These are phyloP conservation scores for Agrochola lota DNA, from an alignment of 2,888 invertebrate species.

Conservation along the genomic window DNA sequence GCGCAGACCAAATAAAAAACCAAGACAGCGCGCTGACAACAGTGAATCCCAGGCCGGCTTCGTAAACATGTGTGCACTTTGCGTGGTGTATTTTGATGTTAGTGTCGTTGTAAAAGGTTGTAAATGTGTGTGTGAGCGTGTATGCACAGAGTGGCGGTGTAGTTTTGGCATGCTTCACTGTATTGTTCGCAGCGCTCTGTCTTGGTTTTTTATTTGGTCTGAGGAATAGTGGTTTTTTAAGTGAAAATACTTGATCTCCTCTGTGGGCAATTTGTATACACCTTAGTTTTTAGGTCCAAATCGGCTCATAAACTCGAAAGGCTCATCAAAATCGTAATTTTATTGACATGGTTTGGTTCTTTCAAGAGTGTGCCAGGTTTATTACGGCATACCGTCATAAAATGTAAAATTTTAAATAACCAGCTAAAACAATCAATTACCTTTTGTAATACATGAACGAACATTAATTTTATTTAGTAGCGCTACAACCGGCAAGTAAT, in stretches of 20 bases:
- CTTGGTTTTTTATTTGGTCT: too few species aligned
- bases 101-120: too few species aligned
- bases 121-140: too few species aligned
- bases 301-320: background rate
- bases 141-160: too few species aligned
- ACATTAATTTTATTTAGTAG: background rate
- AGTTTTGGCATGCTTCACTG: too few species aligned
- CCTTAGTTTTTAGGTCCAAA: background rate
- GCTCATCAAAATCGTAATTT: conserved; percentile 16
- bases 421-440: conserved; percentile 1
- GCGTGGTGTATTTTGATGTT: too few species aligned
- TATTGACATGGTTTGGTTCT: conserved; percentile 1
- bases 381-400: conserved; percentile 33
- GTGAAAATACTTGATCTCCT: conserved; percentile 10
- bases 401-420: conserved; percentile 8
- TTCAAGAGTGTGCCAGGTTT: conserved; percentile 18
- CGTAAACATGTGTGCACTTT: too few species aligned
- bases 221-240: background rate
- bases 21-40: too few species aligned
- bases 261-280: background rate
- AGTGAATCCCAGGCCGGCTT: too few species aligned
- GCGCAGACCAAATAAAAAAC: too few species aligned
- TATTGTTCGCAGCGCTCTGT: too few species aligned
- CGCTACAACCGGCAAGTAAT: background rate
- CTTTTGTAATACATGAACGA: conserved; percentile 4